These are phyloP conservation scores for Silurus glanis DNA, from an alignment of 2,113 vertebrate species.

Conservation along the genomic window DNA sequence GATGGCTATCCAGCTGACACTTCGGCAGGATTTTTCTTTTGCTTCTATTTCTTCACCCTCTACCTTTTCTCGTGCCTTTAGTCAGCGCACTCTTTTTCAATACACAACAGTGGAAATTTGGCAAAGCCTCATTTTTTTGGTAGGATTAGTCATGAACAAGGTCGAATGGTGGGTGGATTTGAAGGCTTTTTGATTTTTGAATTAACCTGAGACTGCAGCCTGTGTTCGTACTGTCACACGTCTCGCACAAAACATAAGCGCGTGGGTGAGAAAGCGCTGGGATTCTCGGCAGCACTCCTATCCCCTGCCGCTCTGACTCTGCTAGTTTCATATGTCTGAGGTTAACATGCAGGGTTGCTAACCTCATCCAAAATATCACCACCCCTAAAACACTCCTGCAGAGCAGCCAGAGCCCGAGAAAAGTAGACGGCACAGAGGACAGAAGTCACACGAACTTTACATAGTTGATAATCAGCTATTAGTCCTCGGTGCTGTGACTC, in stretches of 20 bases:
- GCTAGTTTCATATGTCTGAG: not conserved
- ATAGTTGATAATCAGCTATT: not conserved
- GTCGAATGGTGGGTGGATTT: constrained; percentile 51
- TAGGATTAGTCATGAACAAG: constrained; percentile 52
- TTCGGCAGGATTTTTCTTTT: not conserved
- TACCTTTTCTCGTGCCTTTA: not conserved
- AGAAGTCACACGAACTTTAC: constrained; percentile 7
- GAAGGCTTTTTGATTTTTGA: constrained; percentile 54
- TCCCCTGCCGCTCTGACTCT: not conserved
- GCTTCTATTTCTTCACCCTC: not conserved
- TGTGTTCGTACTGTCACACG: constrained; percentile 62
- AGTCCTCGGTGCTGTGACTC: constrained; percentile 14
- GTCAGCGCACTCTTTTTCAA: not conserved
- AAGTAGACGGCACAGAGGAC: not conserved
- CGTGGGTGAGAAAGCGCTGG: constrained; percentile 52
- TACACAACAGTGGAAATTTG: constrained; percentile 30
- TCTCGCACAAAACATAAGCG: constrained; percentile 47
- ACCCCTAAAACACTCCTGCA: not conserved
- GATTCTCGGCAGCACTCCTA: not conserved
- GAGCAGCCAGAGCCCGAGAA: not conserved
- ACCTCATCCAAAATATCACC: constrained; percentile 7
- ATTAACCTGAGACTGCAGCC: constrained; percentile 67
- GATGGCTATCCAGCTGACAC: constrained; percentile 55
- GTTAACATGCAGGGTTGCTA: not conserved
- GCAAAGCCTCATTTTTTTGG: constrained; percentile 56